Base-by-base conservation (phyloP, 2,113 vertebrate species). In the Morone chrysops region DNA sequence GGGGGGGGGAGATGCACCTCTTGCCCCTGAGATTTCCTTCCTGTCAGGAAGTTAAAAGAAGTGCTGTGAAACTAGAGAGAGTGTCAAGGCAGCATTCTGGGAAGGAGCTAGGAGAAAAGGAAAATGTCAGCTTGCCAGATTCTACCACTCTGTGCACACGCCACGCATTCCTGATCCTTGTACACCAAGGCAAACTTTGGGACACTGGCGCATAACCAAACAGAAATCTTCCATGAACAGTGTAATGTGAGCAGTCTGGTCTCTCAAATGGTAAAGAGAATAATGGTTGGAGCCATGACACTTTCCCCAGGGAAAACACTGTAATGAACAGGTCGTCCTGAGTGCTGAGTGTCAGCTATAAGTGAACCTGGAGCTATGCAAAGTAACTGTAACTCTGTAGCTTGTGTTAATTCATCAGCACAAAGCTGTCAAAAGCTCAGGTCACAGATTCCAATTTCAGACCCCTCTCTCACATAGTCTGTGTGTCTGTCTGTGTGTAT, bases 41-140 rank as follows among this genome's bases (percentile, higher is more conserved):
- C 81, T 75, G 81, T 88, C 80, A 89, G 74, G 60, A 82, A 78
- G 87, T 83, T 87, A 85, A 92, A 93, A 89, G 78, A 84, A 86
- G 89, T 68, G 80, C 81, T 71, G 73, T 89, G 86, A 90, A 89
- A 88, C 18, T 41, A 22, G 89, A 90, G 89, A 88, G 70, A 62
- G 81, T 78, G 77, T 86, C 79, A 41, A 56, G 76, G 84, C 83
- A 80, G 82, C 65, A 11, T 91, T 92, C 88, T 81, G 71, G 76
- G 83, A 90, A 88, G 54, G 81, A 81, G 71, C 5, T 2, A 2
- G 31, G 81, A 81, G 79, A 91, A 87, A 89, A 73, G 47, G 76
- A 72, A 92, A 91, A 91, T 90, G 90, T 87, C 89, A 91, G 72
- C 88, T 50, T 59, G 60, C 77, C 68, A 78, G 54, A 80, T 75